Conservation (phyloP, 2,888 invertebrate species). For the Itoplectis maculator region DNA sequence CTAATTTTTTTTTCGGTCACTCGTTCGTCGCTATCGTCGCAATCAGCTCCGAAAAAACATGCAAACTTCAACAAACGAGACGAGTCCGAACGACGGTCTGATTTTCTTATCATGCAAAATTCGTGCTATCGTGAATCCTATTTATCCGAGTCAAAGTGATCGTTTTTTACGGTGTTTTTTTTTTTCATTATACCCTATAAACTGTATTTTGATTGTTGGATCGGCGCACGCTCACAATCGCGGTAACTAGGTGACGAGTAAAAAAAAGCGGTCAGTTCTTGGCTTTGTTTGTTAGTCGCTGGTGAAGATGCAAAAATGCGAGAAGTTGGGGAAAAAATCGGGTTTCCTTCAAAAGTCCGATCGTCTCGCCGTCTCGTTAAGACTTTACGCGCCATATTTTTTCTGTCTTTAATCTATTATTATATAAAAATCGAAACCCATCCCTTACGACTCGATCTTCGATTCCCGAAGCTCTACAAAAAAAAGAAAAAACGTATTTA, state of each 20-base stretch:
- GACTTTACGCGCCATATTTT: constrained; percentile 25
- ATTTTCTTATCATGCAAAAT: constrained; percentile 26
- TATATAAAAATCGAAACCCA: constrained; percentile 55
- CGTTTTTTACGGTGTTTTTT: constrained; percentile 4
- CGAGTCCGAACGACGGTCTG: constrained; percentile 20
- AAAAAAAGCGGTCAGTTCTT: constrained; percentile 58
- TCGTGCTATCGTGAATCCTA: constrained; percentile 19
- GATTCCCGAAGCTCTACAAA: neutral
- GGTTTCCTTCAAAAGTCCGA: constrained; percentile 22
- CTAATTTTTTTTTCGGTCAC: constrained; percentile 15
- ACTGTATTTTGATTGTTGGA: constrained; percentile 67
- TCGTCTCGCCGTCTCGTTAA: constrained; percentile 31
- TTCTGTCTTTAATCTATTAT: constrained; percentile 39
- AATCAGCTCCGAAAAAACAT: neutral
- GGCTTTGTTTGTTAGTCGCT: constrained; percentile 45
- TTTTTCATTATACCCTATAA: constrained; percentile 30
- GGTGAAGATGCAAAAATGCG: constrained; percentile 51
- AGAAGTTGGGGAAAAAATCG: constrained; percentile 21
- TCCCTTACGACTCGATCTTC: constrained; percentile 16
- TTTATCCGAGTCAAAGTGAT: constrained; percentile 13
- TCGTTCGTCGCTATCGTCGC: constrained; percentile 16
- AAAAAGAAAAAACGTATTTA: constrained; percentile 14
- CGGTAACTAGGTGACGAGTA: constrained; percentile 50
- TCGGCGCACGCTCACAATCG: constrained; percentile 53
- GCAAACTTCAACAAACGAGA: neutral